Base-by-base conservation (phyloP, 2,888 invertebrate genomes). In the Tetramorium bicarinatum region DNA sequence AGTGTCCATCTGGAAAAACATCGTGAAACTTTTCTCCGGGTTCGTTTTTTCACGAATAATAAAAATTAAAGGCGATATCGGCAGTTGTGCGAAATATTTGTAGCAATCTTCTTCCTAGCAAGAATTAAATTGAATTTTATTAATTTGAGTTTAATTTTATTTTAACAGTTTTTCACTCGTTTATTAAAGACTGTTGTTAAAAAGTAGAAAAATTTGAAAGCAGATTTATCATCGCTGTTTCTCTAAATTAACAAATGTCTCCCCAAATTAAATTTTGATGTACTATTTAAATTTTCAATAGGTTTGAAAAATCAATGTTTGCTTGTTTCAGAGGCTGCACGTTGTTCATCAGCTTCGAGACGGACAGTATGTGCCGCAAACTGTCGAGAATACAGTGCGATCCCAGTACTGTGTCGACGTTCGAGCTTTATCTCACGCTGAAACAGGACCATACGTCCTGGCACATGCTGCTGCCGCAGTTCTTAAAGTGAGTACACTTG, bases 371-470 rank as follows among this genome's bases (percentile, higher is more conserved):
- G 86, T 96, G 96, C 95, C 96, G 97, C 91, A 96, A 97, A 93
- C 96, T 98, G 91, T 98, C 98, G 82, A 97, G 97, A 92, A 96
- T 98, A 95, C 97, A 98, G 95, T 97, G 98, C 93, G 98, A 98
- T 95, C 97, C 97, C 76, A 97, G 96, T 94, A 98, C 98, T 47
- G 97, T 98, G 74, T 97, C 98, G 86, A 99, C 98, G 87, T 99
- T 98, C 95, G 98, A 99, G 95, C 96, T 99, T 92, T 97, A 97
- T 95, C 96, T 99, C 89, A 98, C 98, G 75, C 96, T 99, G 91
- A 97, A 97, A 95, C 98, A 98, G 94, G 98, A 98, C 93, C 96
- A 97, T 85, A 97, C 97, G 92, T 97, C 97, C 94, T 98, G 98
- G 98, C 97, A 97, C 91, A 97, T 97, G 92, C 96, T 97, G 94